Base-by-base conservation (phyloP, 2,888 invertebrate genomes). In the Sussaba pulchella region DNA sequence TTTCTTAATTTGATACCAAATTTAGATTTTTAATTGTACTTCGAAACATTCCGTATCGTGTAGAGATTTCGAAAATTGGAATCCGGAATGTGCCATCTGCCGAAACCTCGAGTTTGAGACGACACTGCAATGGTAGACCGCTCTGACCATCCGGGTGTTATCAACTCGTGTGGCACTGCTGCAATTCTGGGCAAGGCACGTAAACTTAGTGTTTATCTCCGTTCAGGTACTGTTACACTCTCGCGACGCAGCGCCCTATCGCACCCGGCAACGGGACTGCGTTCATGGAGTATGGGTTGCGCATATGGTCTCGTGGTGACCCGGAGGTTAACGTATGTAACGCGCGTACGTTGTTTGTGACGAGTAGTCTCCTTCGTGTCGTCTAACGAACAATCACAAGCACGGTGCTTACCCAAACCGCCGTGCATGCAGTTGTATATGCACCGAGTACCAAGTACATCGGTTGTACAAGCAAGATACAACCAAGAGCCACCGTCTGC, bases 141-240 rank as follows among this genome's bases (percentile, higher is more conserved):
- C n/a, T 52, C n/a, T 41, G 50, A 41, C 59, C 64, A 74, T 69
- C 79, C 76, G 59, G 63, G 76, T 84, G 83, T 88, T 88, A 87
- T 87, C 86, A 86, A 84, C 85, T 82, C 83, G 87, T 86, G 87
- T n/a, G n/a, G 82, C 89, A 87, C 86, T 87, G 85, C 76, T n/a
- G 76, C 81, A 84, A 83, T 85, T 81, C 71, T 79, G 64, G 50
- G 21, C 72, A 63, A 79, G 67, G 78, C 84, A 31, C 52, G 82
- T 87, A 86, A 85, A 86, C 85, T 85, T 85, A 87, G 86, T 86
- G 87, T 80, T 82, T 66, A 78, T 82, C 73, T 78, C 74, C 47
- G 57, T 75, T 52, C 43, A 14, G 24, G 41, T 41, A 12, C 41
- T 61, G 26, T 47, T 19, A 36, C 14, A 24, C 52, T 39, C 54